A percentile compares a stretch with the other conserved stretches of the same genome.
Evolutionary conservation across 2,888 invertebrate genomes (phyloP).

Genomic region (Vanessa cardui): DNA sequence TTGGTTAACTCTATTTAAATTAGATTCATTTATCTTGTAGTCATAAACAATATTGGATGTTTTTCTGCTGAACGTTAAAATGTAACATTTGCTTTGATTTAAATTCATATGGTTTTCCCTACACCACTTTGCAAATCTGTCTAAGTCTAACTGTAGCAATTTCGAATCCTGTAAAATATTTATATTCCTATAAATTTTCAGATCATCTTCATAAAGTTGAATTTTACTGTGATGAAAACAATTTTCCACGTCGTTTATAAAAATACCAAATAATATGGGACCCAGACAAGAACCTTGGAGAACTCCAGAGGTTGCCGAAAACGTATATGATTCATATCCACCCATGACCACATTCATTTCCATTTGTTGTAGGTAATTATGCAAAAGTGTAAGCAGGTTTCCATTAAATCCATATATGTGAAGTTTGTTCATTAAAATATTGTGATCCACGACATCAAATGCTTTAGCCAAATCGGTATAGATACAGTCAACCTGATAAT

Average conservation of each 20-base stretch:
- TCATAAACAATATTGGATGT: background rate
- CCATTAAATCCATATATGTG: background rate
- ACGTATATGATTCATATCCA: background rate
- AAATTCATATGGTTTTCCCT: too few species aligned
- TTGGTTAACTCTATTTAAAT: background rate
- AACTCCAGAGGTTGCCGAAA: background rate
- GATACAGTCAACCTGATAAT: slow-evolving; percentile 4
- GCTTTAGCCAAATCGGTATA: slow-evolving; percentile 7
- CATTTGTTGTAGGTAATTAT: background rate
- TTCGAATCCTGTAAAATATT: background rate
- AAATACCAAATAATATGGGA: background rate
- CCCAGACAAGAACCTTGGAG: too few species aligned
- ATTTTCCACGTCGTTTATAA: background rate
- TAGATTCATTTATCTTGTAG: slow-evolving; percentile 3
- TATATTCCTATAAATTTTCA: background rate
- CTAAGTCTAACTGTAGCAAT: too few species aligned
- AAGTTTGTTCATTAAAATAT: background rate
- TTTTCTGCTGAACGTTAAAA: too few species aligned
- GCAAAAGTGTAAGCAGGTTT: background rate
- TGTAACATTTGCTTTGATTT: too few species aligned
- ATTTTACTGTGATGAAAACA: background rate
- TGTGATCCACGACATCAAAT: slow-evolving; percentile 5
- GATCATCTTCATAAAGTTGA: background rate
- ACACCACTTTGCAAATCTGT: too few species aligned
- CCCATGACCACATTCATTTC: background rate